Evolutionary conservation across 2,113 vertebrate species (phyloP).

Genomic region (Rhea pennata): DNA sequence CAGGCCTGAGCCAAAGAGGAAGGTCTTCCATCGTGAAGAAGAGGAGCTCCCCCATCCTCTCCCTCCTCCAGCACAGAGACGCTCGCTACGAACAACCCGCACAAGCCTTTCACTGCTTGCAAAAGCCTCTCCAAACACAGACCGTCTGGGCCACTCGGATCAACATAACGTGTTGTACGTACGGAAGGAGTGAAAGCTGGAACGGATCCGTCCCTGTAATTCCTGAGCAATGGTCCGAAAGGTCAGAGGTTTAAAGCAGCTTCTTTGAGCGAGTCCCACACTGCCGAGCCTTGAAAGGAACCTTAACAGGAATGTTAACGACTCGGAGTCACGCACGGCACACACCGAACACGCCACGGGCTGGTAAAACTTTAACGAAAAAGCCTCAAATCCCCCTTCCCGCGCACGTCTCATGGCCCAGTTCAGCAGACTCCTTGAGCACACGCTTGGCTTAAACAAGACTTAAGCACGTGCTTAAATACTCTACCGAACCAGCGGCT

Average conservation of each 20-base stretch:
- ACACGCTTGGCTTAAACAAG: background rate
- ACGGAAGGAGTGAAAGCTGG: background rate
- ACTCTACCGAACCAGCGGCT: background rate
- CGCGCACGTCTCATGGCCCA: rapidly evolving
- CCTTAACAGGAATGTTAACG: conserved; percentile 57
- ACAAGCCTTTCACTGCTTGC: background rate
- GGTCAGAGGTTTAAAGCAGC: conserved; percentile 5
- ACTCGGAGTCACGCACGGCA: rapidly evolving
- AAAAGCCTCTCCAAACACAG: background rate
- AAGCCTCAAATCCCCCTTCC: background rate
- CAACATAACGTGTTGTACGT: background rate
- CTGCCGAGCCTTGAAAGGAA: background rate
- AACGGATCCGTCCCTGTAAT: background rate
- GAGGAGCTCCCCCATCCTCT: background rate
- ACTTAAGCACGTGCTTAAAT: background rate
- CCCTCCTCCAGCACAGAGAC: background rate
- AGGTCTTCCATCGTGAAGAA: background rate
- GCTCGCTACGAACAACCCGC: background rate
- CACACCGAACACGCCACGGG: background rate
- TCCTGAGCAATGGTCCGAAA: background rate
- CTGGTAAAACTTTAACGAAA: background rate
- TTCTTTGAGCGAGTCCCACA: conserved; percentile 10
- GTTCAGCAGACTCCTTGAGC: background rate
- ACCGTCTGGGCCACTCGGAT: background rate
- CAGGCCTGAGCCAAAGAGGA: background rate